These are phyloP conservation scores for Apocrypta bakeri DNA, from an alignment of 1,140 invertebrate genomes.

Conservation along the genomic window DNA sequence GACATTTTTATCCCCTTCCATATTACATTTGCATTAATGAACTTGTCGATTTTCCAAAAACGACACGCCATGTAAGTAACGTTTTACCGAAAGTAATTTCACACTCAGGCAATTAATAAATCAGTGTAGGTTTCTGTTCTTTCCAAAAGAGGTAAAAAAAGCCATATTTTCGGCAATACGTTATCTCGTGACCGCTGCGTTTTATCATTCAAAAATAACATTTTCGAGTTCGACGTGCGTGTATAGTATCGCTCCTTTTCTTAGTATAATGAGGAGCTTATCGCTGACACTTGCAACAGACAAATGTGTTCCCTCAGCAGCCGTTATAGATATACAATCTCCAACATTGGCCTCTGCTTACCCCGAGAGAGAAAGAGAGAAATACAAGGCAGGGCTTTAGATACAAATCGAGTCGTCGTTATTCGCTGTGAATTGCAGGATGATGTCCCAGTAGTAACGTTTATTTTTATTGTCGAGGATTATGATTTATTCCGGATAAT, in stretches of 20 bases:
- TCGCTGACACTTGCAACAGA: slow-evolving; percentile 8
- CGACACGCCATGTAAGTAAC: too few species aligned
- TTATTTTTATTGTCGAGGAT: not conserved
- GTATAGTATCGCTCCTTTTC: slow-evolving; percentile 29
- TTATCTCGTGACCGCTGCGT: not conserved
- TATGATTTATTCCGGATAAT: not conserved
- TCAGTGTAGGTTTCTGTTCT: too few species aligned
- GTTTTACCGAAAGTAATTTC: too few species aligned
- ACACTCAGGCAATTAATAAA: too few species aligned
- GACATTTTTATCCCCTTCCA: too few species aligned
- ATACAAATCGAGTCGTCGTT: not conserved
- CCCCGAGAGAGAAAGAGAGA: not conserved
- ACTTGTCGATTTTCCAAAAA: too few species aligned
- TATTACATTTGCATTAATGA: too few species aligned
- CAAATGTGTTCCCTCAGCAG: slow-evolving; percentile 19
- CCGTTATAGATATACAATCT: slow-evolving; percentile 20
- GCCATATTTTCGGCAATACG: not conserved
- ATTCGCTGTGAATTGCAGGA: not conserved
- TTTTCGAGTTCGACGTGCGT: not conserved
- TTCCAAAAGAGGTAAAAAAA: not conserved
- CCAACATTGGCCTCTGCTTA: not conserved
- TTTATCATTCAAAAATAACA: slow-evolving; percentile 39
- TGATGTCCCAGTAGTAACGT: not conserved
- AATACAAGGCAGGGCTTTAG: not conserved
- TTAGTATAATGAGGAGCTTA: slow-evolving; percentile 33